Evolutionary conservation across 1,140 invertebrate species (phyloP), one percentile per base, ranked within the genome.

Genomic region (Eumeta japonica): DNA sequence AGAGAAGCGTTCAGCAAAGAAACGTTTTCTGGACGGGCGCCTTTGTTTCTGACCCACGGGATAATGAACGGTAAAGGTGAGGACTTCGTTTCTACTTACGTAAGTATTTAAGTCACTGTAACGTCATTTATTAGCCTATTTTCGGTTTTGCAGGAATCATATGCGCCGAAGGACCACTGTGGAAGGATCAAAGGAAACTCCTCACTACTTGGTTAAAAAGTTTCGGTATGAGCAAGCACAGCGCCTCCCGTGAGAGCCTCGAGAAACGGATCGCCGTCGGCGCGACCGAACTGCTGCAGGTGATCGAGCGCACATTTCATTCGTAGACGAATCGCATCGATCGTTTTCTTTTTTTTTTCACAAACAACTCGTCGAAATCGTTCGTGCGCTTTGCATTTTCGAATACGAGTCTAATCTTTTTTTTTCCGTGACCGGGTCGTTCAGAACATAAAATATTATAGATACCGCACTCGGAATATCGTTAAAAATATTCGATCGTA

Each of bases 61-160:
- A 86, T 94, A 9, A 90, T 92, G 85, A 73, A 88, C 40, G 89
- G 91, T 47, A 84, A 87, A 56, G 90, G 90, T 92, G 73, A 82
- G 77, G 70, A 41, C 76, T 75, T 78, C 7, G 5, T 5, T 10
- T 30, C 13, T 5, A 11, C 5, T 9, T 14, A 30, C 13, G 5
- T 30, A 10, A 10, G 5, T 13, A 4, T 5, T 30, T 13, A 5
- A 10, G 5, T 10, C 5, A 30, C 5, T 30, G 28, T 11, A 11
- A 24, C 7, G 7, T n/a, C n/a, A n/a, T n/a, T n/a, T 5, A 24
- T 24, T 24, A n/a, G 5, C 20, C n/a, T 24, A 24, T 24, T 24
- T 24, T n/a, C 20, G n/a, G n/a, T 12, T 19, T 75, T 78, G 15
- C 53, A 92, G 90, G 90, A 34, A 61, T 93, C 3, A 87, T 92